These are phyloP conservation scores for Monoplex corrugatus DNA, from an alignment of 2,888 invertebrate species.

Conservation along the genomic window DNA sequence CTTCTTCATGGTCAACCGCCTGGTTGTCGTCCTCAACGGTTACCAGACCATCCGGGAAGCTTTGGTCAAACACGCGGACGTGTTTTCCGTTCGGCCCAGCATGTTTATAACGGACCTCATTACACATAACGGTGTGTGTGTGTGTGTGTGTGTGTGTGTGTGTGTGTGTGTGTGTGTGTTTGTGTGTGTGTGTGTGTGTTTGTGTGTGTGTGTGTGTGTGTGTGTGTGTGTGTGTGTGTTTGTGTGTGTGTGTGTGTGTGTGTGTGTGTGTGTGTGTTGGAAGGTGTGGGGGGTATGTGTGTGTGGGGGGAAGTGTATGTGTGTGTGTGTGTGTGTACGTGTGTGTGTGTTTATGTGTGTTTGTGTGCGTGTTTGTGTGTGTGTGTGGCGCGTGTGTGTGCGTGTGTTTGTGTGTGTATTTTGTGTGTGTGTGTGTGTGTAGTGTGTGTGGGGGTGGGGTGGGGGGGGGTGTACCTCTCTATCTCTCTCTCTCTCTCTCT, in stretches of 20 bases:
- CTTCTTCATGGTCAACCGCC: conserved; percentile 17
- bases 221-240: not conserved
- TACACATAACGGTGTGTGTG: conserved; percentile 1
- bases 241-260: not conserved
- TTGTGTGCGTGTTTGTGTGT: too few species aligned
- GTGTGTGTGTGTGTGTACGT: not conserved
- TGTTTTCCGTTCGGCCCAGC: conserved; percentile 23
- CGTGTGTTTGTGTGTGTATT: not conserved
- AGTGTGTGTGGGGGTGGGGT: too few species aligned
- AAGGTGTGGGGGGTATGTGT: not conserved
- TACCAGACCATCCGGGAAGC: conserved; percentile 23
- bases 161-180: not conserved
- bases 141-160: not conserved
- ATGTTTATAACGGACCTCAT: conserved; percentile 29
- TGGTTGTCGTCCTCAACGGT: conserved; percentile 32
- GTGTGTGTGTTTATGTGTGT: not conserved
- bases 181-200: not conserved
- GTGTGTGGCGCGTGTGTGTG: not conserved
- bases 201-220: not conserved
- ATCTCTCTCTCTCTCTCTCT: not conserved
- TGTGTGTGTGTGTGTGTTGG: not conserved
- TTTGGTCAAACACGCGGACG: not conserved
- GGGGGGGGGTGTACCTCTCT: not conserved
- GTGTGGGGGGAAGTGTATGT: not conserved
- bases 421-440: not conserved